Percentiles rank a stretch among this genome's conserved stretches.
phyloP scores from a whole-genome alignment of 2,113 vertebrate genomes.

The Phalacrocorax pelagicus region DNA sequence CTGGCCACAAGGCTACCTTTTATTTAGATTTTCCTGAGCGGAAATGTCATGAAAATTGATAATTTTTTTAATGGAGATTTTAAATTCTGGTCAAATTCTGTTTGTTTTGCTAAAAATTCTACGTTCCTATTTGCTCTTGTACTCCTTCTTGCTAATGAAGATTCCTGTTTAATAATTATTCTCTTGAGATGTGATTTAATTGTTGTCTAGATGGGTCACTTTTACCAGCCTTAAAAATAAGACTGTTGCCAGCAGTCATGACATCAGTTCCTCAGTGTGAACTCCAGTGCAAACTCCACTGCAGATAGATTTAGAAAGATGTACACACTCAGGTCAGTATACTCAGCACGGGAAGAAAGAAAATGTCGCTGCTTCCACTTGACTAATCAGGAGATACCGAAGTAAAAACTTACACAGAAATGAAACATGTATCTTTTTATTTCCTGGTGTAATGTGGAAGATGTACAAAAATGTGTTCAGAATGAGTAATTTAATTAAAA shows the following conservation, averaged over 20 bases:
- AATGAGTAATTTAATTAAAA: background rate
- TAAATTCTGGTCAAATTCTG: background rate
- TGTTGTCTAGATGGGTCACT: background rate
- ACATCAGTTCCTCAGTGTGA: background rate
- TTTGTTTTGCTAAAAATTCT: background rate
- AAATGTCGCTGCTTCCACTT: background rate
- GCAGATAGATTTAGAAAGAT: background rate
- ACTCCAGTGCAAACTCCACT: background rate
- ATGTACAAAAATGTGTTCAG: background rate
- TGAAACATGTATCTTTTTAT: background rate
- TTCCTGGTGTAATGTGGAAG: background rate
- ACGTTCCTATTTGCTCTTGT: background rate
- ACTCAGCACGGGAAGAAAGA: background rate
- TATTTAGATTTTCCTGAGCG: background rate
- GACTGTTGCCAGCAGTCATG: background rate
- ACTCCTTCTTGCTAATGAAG: background rate
- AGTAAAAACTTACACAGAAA: background rate
- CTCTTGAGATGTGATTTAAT: background rate
- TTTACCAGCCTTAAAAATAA: background rate
- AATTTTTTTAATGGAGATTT: background rate
- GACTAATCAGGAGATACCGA: background rate
- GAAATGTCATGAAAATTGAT: background rate
- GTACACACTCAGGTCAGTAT: background rate
- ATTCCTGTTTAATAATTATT: background rate
- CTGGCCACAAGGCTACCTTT: background rate